Percentiles rank a stretch among this genome's conserved stretches.
phyloP scores from a whole-genome alignment of 2,888 invertebrate species.

The Watsonalla binaria region DNA sequence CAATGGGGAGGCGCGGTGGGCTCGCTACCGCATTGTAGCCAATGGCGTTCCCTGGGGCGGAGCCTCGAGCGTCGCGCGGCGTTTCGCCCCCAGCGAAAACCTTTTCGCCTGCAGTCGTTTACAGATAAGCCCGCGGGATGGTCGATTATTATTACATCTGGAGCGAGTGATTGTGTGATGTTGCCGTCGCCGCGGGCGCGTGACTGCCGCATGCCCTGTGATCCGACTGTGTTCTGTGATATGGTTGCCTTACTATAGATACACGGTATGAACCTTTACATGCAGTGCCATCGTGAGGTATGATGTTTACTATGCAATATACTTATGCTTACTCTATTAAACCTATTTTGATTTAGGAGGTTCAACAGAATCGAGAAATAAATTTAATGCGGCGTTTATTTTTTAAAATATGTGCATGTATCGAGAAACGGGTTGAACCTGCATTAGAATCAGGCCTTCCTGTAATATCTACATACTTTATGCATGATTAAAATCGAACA shows the following conservation, averaged over 20 bases:
- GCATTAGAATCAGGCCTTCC: too few species aligned
- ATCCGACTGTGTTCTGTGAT: constrained; percentile 44
- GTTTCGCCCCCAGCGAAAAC: constrained; percentile 78
- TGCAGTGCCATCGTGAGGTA: constrained; percentile 79
- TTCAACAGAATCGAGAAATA: too few species aligned
- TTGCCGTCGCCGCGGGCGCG: constrained; percentile 51
- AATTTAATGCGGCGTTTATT: too few species aligned
- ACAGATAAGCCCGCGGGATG: constrained; percentile 78
- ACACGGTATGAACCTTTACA: constrained; percentile 71
- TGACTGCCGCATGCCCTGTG: background rate
- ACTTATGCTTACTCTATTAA: background rate
- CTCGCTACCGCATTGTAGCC: constrained; percentile 62
- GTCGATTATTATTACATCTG: constrained; percentile 75
- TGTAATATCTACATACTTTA: too few species aligned
- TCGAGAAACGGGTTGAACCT: too few species aligned
- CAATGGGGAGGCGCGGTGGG: constrained; percentile 60
- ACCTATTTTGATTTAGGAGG: too few species aligned
- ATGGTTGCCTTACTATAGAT: constrained; percentile 74
- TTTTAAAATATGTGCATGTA: too few species aligned
- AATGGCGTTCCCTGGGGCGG: constrained; percentile 72
- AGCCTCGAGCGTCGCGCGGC: constrained; percentile 67
- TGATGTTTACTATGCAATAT: constrained; percentile 26
- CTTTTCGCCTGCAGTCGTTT: constrained; percentile 78
- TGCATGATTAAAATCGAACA: too few species aligned
- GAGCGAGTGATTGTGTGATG: constrained; percentile 69